A percentile compares a stretch with the other conserved stretches of the same genome.
These are phyloP conservation scores for Himalopsyche kuldschensis DNA, from an alignment of 2,888 invertebrate species.

Conservation along the genomic window DNA sequence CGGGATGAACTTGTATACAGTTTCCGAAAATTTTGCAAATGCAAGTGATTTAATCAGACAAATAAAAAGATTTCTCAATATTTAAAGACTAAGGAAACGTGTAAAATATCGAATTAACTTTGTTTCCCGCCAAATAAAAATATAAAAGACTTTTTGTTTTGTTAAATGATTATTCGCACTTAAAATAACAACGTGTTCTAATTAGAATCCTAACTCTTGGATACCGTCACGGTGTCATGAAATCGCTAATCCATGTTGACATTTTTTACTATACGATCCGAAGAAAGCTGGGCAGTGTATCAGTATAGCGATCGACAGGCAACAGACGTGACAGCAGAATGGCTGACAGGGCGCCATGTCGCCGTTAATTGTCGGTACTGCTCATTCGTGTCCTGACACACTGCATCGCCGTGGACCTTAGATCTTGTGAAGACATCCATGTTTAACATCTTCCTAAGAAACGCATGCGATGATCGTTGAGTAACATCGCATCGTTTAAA, in stretches of 20 bases:
- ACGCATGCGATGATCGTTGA: not conserved
- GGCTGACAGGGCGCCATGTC: conserved; percentile 11
- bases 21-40: no score
- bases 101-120: no score
- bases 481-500: not conserved
- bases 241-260: not conserved
- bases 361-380: conserved; percentile 11
- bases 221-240: not conserved
- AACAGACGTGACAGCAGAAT: conserved; percentile 11
- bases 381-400: conserved; percentile 2
- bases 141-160: no score
- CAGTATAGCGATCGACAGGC: conserved; percentile 1
- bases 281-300: not conserved
- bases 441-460: not conserved
- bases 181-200: not conserved
- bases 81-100: no score
- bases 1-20: no score
- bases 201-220: not conserved
- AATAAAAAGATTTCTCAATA: no score
- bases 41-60: no score
- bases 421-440: not conserved
- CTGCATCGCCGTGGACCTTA: not conserved
- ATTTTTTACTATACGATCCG: not conserved
- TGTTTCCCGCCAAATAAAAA: no score
- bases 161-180: not conserved